phyloP scores from a whole-genome alignment of 2,888 invertebrate species.

The Argyresthia albistria region DNA sequence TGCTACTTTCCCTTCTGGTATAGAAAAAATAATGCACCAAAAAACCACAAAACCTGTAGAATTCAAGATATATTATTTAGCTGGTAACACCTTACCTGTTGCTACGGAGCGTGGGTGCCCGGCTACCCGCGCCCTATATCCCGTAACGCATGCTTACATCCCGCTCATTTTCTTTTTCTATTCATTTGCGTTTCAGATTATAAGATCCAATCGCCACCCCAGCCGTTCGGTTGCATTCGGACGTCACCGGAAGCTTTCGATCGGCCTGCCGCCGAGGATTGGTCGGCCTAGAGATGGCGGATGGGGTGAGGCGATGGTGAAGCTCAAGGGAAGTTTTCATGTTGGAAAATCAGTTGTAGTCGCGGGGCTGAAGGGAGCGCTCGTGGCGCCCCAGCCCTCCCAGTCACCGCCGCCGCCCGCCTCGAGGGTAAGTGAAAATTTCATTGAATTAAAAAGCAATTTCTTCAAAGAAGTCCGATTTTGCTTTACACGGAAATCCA shows the following conservation, averaged over 20 bases:
- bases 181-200: conserved; percentile 71
- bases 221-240: conserved; percentile 42
- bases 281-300: conserved; percentile 25
- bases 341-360: conserved; percentile 59
- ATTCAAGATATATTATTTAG: background rate
- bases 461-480: conserved; percentile 42
- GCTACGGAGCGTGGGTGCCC: conserved; percentile 21
- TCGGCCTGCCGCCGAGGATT: conserved; percentile 31
- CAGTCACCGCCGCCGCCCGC: conserved; percentile 44
- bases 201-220: conserved; percentile 67
- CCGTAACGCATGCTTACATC: conserved; percentile 40
- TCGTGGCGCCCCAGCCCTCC: conserved; percentile 24
- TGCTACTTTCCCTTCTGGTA: background rate
- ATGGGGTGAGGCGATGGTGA: conserved; percentile 57
- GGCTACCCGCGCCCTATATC: background rate
- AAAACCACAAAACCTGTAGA: too few relatives aligned
- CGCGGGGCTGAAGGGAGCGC: conserved; percentile 34
- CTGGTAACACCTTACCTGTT: conserved; percentile 43
- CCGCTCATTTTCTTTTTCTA: conserved; percentile 58
- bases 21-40: too few relatives aligned
- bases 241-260: conserved; percentile 39
- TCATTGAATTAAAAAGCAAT: conserved; percentile 70
- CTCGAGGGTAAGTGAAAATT: conserved; percentile 61
- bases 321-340: conserved; percentile 66
- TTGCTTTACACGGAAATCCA: conserved; percentile 19